These are phyloP conservation scores for Anthophora plumipes DNA, from an alignment of 2,888 invertebrate species.

Conservation along the genomic window DNA sequence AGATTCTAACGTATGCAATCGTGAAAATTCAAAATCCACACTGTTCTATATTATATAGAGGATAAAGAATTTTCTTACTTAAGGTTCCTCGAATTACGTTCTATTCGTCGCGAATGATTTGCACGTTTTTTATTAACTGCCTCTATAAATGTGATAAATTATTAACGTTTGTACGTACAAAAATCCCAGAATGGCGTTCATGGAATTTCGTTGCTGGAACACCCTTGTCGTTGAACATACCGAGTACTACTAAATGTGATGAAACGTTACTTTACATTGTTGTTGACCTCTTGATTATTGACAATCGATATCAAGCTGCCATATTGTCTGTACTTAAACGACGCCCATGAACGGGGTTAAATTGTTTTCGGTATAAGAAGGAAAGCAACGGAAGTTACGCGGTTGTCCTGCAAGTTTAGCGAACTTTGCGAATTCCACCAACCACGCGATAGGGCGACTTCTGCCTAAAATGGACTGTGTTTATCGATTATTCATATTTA, in stretches of 20 bases:
- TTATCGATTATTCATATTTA: background rate
- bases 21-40: no score
- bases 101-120: background rate
- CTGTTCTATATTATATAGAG: no score
- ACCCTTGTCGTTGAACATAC: conserved; percentile 73
- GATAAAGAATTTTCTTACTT: background rate
- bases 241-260: conserved; percentile 74
- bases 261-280: conserved; percentile 63
- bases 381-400: conserved; percentile 1
- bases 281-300: conserved; percentile 75
- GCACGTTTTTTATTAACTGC: background rate
- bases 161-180: conserved; percentile 72
- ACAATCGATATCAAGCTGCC: conserved; percentile 76
- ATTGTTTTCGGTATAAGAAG: conserved; percentile 34
- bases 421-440: conserved; percentile 5
- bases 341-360: conserved; percentile 60
- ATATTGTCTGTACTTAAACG: conserved; percentile 48
- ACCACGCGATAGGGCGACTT: background rate
- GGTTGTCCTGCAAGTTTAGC: conserved; percentile 10
- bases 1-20: no score
- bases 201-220: conserved; percentile 53
- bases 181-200: conserved; percentile 76
- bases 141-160: background rate
- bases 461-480: no score
- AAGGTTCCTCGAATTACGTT: background rate